Base-by-base conservation (phyloP, 2,888 invertebrate species). In the Archips crataeganus region DNA sequence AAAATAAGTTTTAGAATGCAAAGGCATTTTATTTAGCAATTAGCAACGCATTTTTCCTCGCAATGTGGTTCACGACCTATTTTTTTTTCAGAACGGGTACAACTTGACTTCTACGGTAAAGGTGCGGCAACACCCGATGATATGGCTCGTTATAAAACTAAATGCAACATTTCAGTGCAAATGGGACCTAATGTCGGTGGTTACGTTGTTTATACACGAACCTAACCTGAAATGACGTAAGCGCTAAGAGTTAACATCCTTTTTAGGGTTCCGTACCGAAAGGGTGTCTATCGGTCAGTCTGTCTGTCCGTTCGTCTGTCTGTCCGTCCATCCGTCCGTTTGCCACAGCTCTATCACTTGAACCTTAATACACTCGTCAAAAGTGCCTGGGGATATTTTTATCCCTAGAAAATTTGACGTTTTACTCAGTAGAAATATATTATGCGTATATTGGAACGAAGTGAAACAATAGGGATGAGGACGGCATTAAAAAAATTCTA, bases 61-160 rank as follows among this genome's bases (percentile, higher is more conserved):
- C 13, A 49, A 49, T 49, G 4, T 49, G 49, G 49, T n/a, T 49
- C 49, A 49, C 49, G 49, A 49, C 5, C n/a, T 49, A 6, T 49
- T 49, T 13, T 6, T 51, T n/a, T 51, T 11, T 6, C 4, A 23
- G 23, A 23, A 23, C 23, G 0, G 23, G 1, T 23, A 23, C 23
- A 23, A 23, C 23, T 23, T 23, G 23, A 23, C 23, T 23, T 23
- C 23, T 23, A 23, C 23, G 23, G 23, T 23, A 77, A 74, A 73
- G 80, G 78, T 57, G 77, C 73, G 79, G 78, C 76, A 75, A 74
- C 76, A 75, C 75, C 70, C 39, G 51, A 67, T 10, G 57, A 13
- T 11, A 59, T 11, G 57, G 39, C 23, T 65, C 39, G 72, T 76
- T 74, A 74, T 70, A 71, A 77, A 79, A 79, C 76, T 77, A 77